These are phyloP conservation scores for Choloepus hoffmanni DNA, from an alignment of 2,113 vertebrate species.

Conservation along the genomic window DNA sequence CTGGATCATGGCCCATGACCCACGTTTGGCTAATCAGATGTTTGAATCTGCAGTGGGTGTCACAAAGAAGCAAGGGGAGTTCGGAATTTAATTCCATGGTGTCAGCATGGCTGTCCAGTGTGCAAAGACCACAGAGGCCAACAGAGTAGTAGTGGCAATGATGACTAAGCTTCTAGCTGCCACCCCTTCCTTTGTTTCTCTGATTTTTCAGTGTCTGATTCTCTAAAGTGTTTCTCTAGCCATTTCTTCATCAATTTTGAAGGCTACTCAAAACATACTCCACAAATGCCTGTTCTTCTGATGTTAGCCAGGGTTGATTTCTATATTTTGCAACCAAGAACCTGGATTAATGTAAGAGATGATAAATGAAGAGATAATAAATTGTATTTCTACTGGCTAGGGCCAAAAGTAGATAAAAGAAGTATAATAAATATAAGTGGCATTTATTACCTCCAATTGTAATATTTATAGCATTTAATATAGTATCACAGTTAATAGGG, in stretches of 20 bases:
- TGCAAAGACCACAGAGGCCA: neutral
- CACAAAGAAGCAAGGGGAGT: neutral
- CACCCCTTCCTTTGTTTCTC: neutral
- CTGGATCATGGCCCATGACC: neutral
- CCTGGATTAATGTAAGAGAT: neutral
- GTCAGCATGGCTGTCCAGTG: neutral
- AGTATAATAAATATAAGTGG: neutral
- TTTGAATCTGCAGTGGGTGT: neutral
- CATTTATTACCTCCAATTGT: neutral
- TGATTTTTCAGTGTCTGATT: neutral
- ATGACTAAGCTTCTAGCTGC: neutral
- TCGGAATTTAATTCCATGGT: neutral
- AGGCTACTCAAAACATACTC: neutral
- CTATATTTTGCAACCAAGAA: neutral
- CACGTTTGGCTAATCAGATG: neutral
- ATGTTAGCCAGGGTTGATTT: neutral
- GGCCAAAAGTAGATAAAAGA: neutral
- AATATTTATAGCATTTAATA: neutral
- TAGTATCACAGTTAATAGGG: neutral
- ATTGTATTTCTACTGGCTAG: neutral
- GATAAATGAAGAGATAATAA: neutral
- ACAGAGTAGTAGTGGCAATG: accelerated
- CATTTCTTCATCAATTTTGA: neutral
- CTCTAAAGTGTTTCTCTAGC: neutral
- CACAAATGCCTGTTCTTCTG: neutral